Conservation (phyloP, 1,140 invertebrate species). For the Lineus longissimus region DNA sequence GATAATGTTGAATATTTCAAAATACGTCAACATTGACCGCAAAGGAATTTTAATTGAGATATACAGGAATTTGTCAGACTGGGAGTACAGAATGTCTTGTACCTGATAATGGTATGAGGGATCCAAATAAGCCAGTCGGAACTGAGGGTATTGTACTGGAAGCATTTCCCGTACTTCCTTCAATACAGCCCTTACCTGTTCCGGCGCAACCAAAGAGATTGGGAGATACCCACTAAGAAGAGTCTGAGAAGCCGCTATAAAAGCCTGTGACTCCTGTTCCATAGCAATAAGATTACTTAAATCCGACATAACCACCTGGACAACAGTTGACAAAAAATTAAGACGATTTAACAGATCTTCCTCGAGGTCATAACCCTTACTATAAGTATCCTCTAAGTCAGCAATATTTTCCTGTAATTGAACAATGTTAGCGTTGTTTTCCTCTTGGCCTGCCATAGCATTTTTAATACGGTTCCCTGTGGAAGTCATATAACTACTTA, state of each 20-base stretch:
- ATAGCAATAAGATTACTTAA: no score
- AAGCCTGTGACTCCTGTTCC: not conserved
- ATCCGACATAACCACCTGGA: no score
- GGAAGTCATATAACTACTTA: no score
- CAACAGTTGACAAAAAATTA: no score
- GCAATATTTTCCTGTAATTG: no score
- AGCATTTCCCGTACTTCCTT: not conserved
- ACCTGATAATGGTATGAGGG: not conserved
- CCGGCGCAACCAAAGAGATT: not conserved
- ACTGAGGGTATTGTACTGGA: not conserved
- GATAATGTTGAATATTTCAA: not conserved
- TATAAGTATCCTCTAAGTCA: no score
- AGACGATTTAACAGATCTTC: no score
- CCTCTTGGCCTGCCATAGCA: no score
- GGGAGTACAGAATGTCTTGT: not conserved
- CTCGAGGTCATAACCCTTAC: no score
- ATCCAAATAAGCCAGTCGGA: not conserved
- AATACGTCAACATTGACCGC: not conserved
- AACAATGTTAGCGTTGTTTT: no score
- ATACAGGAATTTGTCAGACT: conserved; percentile 1
- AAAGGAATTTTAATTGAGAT: not conserved
- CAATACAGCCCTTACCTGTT: not conserved
- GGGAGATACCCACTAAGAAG: not conserved
- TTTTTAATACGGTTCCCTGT: no score
- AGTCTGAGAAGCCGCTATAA: not conserved